A percentile compares a stretch with the other conserved stretches of the same genome.
Evolutionary conservation across 2,888 invertebrate species (phyloP).

Genomic region (Xanthorhoe designata): DNA sequence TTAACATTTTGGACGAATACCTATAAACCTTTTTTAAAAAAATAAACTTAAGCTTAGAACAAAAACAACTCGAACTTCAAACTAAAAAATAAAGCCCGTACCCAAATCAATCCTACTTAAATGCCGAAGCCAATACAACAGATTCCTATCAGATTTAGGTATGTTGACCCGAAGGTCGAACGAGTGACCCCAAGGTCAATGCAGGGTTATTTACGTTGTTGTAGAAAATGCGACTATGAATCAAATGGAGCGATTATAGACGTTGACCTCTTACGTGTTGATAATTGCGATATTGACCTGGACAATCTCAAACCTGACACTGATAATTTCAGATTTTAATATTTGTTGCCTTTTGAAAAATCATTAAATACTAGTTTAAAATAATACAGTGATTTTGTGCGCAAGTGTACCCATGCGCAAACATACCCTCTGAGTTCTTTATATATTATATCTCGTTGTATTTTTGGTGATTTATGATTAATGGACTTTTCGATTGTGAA

Average conservation of each 20-base stretch:
- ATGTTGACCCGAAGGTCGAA: slow-evolving; percentile 30
- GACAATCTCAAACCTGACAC: background rate
- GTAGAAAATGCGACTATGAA: slow-evolving; percentile 9
- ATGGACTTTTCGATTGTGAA: background rate
- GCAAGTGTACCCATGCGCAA: no score
- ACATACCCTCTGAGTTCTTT: no score
- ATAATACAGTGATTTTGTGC: no score
- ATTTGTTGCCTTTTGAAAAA: no score
- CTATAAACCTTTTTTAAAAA: background rate
- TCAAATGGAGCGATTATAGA: slow-evolving; percentile 15
- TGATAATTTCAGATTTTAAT: no score
- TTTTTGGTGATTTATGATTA: background rate
- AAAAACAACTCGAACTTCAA: background rate
- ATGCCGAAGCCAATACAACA: slow-evolving; percentile 21
- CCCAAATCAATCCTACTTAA: slow-evolving; percentile 15
- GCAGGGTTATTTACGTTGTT: slow-evolving; percentile 21
- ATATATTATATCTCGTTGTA: no score
- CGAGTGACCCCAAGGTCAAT: slow-evolving; percentile 29
- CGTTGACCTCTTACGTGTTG: background rate
- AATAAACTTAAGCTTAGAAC: background rate
- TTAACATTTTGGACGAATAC: no score
- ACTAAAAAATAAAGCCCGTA: slow-evolving; percentile 5
- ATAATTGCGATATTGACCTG: background rate
- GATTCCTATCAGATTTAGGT: slow-evolving; percentile 29
- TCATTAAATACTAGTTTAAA: no score